Evolutionary conservation across 2,888 invertebrate genomes (phyloP).

Genomic region (Shargacucullia verbasci): DNA sequence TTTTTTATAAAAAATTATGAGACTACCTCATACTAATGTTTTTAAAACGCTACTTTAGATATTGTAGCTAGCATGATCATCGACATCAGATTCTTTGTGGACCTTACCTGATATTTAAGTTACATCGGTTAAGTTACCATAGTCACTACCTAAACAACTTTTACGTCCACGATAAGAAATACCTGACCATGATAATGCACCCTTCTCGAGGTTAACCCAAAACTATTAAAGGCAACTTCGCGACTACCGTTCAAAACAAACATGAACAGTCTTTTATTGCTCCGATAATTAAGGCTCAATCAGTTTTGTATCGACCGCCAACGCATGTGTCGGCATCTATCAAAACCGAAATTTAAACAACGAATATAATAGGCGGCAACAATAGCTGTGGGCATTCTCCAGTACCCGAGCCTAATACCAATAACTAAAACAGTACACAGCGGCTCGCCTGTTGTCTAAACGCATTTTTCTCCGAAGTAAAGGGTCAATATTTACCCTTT

Average conservation of each 20-base stretch:
- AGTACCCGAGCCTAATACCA: constrained; percentile 78
- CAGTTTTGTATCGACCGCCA: constrained; percentile 66
- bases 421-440: constrained; percentile 87
- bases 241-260: constrained; percentile 75
- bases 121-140: constrained; percentile 17
- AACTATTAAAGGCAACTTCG: constrained; percentile 56
- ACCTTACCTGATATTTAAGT: constrained; percentile 4
- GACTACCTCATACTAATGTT: no score
- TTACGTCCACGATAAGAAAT: constrained; percentile 32
- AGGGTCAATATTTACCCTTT: constrained; percentile 85
- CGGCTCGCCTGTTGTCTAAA: constrained; percentile 80
- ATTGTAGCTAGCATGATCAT: no score
- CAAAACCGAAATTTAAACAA: constrained; percentile 63
- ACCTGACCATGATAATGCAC: constrained; percentile 32
- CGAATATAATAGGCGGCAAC: constrained; percentile 60
- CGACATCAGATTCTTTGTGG: no score
- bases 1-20: no score
- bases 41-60: no score
- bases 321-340: constrained; percentile 62
- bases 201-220: constrained; percentile 37
- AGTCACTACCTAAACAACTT: constrained; percentile 28
- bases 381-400: constrained; percentile 70
- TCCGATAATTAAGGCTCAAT: constrained; percentile 77
- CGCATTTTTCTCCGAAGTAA: constrained; percentile 87
- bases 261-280: constrained; percentile 69